Base-by-base conservation (phyloP, 2,888 invertebrate species). In the Gnatocerus cornutus region DNA sequence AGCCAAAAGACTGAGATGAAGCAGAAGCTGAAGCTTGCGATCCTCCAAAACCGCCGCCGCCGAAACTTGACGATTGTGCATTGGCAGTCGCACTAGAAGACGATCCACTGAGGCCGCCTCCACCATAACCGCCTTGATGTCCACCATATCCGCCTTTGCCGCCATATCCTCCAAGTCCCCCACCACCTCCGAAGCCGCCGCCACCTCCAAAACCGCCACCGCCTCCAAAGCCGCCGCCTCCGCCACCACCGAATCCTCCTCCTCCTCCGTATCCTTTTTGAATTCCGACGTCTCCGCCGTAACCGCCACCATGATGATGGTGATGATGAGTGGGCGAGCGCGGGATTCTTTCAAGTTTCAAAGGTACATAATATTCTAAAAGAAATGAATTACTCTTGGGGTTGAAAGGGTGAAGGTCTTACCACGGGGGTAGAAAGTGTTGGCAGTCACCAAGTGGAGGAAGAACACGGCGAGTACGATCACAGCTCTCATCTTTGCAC, bases 211-310 rank as follows among this genome's bases (percentile, higher is more conserved):
- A 37, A 7, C 77, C 73, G 9, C 77, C 74, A 7, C 76, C 75
- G 71, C 77, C 74, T 6, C 76, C 75, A 71, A 80, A 64, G 75
- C 83, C 72, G 50, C 55, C 59, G n/a, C 63, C 62, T 5, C 67
- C 68, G 1, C 68, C 69, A 7, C 63, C 63, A n/a, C 68, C 68
- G 7, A 27, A 16, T 10, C 77, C 73, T 7, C 76, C 73, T 4
- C 78, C 75, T 6, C 78, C 76, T n/a, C 76, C 75, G 70, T 80
- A 63, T 76, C 83, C 12, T 56, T 76, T 73, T 14, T 78, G n/a
- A n/a, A n/a, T n/a, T n/a, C n/a, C n/a, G n/a, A n/a, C n/a, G 76
- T 84, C 81, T 1, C 85, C 86, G 37, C 79, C 84, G n/a, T 85
- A 83, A 0, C 83, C 82, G 0, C 83, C 81, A 39, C 76, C 82